Conservation (phyloP, 2,113 vertebrate species). For the Bucco capensis region DNA sequence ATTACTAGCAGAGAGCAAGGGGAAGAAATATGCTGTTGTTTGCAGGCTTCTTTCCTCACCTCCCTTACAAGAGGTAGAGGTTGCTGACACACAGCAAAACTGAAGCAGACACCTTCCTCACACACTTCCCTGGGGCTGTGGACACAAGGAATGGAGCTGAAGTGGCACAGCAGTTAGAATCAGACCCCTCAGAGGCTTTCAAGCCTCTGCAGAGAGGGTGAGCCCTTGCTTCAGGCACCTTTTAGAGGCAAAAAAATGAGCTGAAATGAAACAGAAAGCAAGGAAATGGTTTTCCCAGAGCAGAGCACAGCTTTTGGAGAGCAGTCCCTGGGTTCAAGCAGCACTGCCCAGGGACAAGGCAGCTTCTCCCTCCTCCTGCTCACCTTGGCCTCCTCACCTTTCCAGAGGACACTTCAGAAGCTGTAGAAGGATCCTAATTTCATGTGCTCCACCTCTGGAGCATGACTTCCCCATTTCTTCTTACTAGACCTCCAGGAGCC, state of each 20-base stretch:
- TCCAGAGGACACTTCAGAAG: neutral
- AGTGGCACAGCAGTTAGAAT: neutral
- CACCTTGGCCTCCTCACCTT: neutral
- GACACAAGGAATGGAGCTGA: neutral
- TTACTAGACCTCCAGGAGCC: too few species aligned
- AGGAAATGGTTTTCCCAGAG: neutral
- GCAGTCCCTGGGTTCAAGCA: neutral
- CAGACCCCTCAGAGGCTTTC: neutral
- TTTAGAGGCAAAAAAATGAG: neutral
- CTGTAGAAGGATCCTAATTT: neutral
- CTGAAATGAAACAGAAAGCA: neutral
- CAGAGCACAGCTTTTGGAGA: neutral
- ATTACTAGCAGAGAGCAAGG: neutral
- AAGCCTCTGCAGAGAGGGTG: neutral
- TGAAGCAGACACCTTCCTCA: accelerated
- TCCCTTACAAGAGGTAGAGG: neutral
- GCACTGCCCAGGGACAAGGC: neutral
- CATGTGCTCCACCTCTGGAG: accelerated
- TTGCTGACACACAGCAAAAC: neutral
- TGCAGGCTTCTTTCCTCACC: neutral
- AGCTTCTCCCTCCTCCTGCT: neutral
- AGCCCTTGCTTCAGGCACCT: neutral
- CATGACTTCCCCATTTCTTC: accelerated
- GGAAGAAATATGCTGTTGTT: too few species aligned
- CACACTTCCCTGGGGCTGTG: neutral